A percentile compares a stretch with the other conserved stretches of the same genome.
Evolutionary conservation across 2,797 vertebrate genomes (phyloP).

Genomic region (Poecilia velifera): DNA sequence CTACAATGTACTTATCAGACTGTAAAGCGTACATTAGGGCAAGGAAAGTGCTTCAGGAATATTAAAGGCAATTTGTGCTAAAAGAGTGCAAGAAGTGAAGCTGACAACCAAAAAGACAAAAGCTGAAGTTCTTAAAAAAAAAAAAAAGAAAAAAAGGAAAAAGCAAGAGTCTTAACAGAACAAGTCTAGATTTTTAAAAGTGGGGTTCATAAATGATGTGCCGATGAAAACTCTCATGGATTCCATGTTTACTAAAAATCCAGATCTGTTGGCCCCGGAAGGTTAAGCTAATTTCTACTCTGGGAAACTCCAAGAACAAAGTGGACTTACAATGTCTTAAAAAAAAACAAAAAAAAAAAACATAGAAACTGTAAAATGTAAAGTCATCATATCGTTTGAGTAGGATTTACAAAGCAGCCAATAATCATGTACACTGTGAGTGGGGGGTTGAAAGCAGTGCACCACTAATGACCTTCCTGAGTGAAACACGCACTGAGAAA

Average conservation of each 20-base stretch:
- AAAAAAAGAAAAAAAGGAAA: not conserved
- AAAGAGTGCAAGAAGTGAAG: not conserved
- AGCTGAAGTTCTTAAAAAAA: not conserved
- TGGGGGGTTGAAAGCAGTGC: not conserved
- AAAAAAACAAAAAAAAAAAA: not conserved
- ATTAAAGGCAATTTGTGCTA: not conserved
- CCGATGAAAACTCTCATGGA: not conserved
- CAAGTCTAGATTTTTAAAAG: not conserved
- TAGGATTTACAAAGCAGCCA: not conserved
- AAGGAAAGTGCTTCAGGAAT: not conserved
- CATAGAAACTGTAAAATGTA: not conserved
- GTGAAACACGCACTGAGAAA: no score
- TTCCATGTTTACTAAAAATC: not conserved
- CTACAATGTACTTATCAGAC: not conserved
- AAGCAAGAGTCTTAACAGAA: not conserved
- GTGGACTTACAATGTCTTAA: not conserved
- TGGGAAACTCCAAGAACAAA: not conserved
- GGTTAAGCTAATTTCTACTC: not conserved
- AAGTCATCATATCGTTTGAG: not conserved
- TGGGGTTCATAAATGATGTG: not conserved
- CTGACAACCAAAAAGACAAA: not conserved
- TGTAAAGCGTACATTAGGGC: not conserved
- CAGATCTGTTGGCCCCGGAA: not conserved
- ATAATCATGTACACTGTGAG: not conserved
- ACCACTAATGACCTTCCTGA: not conserved